Percentiles rank a stretch among this genome's conserved stretches.
Conservation (phyloP, 2,888 invertebrate genomes). For the Stenodera caucasica region DNA sequence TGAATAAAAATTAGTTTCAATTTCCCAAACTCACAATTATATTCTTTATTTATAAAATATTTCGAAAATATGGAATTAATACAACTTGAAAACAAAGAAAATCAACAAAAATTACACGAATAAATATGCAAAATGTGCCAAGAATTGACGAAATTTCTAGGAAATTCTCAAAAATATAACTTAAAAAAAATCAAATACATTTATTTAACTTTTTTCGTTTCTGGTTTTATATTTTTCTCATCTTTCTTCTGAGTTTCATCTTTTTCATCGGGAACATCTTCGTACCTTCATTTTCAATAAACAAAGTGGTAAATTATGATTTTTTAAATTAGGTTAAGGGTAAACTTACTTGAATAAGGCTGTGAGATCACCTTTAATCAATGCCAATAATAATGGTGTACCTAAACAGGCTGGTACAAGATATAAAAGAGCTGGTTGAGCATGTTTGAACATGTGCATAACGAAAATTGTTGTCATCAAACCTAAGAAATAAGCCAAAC, state of each 20-base stretch:
- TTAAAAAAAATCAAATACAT: not conserved
- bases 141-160: not conserved
- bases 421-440: conserved; percentile 96
- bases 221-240: conserved; percentile 49
- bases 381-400: conserved; percentile 84
- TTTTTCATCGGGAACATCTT: conserved; percentile 65
- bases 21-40: conserved; percentile 8
- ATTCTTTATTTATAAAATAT: conserved; percentile 9
- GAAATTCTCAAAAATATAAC: not conserved
- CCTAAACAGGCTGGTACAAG: conserved; percentile 95
- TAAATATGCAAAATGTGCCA: conserved; percentile 4
- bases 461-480: conserved; percentile 92
- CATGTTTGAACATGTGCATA: conserved; percentile 98
- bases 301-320: conserved; percentile 5
- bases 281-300: conserved; percentile 60
- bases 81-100: not conserved
- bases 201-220: conserved; percentile 51
- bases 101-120: not conserved
- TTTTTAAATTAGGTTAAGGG: conserved; percentile 5
- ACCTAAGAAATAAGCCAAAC: conserved; percentile 91
- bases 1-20: conserved; percentile 10
- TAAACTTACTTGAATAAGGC: conserved; percentile 83
- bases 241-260: conserved; percentile 52
- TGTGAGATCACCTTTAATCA: conserved; percentile 87
- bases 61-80: not conserved